These are phyloP conservation scores for Sclerurus mexicanus DNA, from an alignment of 2,113 vertebrate genomes.

Conservation along the genomic window DNA sequence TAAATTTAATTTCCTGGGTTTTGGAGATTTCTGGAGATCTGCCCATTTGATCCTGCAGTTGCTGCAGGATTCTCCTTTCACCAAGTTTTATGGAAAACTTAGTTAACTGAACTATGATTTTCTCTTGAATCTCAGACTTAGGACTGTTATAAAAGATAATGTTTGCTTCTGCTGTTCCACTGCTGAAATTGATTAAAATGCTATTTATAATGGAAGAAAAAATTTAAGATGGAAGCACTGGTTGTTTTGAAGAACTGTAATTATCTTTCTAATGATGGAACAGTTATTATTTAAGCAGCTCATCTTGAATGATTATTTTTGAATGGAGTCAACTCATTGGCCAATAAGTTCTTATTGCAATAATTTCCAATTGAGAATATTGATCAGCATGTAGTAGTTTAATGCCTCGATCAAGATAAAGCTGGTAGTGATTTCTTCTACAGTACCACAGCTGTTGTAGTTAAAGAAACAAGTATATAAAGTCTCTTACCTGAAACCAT, in stretches of 20 bases:
- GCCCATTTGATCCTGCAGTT: neutral
- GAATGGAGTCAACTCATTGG: neutral
- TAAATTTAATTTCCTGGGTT: neutral
- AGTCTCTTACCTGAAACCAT: neutral
- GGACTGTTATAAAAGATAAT: neutral
- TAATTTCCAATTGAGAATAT: neutral
- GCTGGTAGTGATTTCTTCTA: neutral
- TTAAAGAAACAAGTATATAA: neutral
- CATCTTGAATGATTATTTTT: neutral
- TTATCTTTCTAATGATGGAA: neutral
- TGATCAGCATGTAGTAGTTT: neutral
- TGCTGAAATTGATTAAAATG: neutral
- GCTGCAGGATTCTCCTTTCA: neutral
- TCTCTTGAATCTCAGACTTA: neutral
- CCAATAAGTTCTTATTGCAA: neutral
- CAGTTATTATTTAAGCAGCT: neutral
- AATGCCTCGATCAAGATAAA: neutral
- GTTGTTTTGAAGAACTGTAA: neutral
- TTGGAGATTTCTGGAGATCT: neutral
- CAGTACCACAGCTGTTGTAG: neutral
- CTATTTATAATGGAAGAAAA: neutral
- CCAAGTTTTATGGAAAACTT: neutral
- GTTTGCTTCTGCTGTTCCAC: neutral
- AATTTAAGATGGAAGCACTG: neutral
- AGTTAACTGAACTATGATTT: neutral